phyloP scores from a whole-genome alignment of 2,113 vertebrate species.

The Pionites leucogaster region DNA sequence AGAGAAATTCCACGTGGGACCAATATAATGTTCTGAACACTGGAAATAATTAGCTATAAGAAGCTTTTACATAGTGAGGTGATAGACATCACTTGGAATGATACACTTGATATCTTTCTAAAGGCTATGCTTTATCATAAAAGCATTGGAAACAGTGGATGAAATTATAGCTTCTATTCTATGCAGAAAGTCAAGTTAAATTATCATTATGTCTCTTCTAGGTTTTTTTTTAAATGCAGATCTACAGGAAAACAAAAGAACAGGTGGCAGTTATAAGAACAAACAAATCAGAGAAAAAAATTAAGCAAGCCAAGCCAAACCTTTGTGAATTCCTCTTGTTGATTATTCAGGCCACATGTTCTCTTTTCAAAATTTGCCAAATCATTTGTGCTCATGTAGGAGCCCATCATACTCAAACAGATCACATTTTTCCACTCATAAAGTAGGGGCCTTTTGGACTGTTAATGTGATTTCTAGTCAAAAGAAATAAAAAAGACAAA shows the following conservation, averaged over 20 bases:
- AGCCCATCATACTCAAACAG: neutral
- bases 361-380: conserved; percentile 53
- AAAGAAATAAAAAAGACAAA: neutral
- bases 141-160: neutral
- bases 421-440: neutral
- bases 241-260: conserved; percentile 44
- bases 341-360: conserved; percentile 65
- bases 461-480: neutral
- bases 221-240: neutral
- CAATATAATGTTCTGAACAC: neutral
- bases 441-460: neutral
- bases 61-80: neutral
- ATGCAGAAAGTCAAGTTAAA: conserved; percentile 22
- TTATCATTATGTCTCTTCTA: neutral
- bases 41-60: neutral
- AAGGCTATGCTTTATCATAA: neutral
- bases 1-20: neutral
- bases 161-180: conserved; percentile 3
- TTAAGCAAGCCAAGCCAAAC: conserved; percentile 41
- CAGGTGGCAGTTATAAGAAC: conserved; percentile 63
- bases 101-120: neutral
- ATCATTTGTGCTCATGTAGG: neutral
- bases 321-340: conserved; percentile 55
- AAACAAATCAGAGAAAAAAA: conserved; percentile 57
- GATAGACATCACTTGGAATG: neutral